Conservation (phyloP, 2,113 vertebrate species). For the Dicrurus megarhynchus region DNA sequence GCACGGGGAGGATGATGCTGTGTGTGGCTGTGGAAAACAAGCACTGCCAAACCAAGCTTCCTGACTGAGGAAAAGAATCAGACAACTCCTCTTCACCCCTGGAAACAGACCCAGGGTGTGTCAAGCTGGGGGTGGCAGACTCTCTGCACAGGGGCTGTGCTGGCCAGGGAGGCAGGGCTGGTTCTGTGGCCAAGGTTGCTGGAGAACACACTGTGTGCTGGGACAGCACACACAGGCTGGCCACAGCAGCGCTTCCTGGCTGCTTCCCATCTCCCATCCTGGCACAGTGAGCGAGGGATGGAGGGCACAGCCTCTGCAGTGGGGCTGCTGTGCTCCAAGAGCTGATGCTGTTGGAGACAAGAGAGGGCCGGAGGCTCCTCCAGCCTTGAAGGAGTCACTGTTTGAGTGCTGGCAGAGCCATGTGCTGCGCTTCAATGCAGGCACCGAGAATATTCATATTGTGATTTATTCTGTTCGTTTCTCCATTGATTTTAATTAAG, state of each 20-base stretch:
- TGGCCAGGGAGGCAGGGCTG: background rate
- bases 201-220: background rate
- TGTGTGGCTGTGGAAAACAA: background rate
- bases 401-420: background rate
- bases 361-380: background rate
- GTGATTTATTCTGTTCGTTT: conserved; percentile 62
- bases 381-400: background rate
- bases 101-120: background rate
- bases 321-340: background rate
- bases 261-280: background rate
- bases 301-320: background rate
- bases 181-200: background rate
- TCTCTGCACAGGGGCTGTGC: background rate
- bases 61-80: background rate
- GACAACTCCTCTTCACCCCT: background rate
- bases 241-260: accelerated
- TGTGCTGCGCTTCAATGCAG: background rate
- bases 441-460: conserved; percentile 23
- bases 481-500: conserved; percentile 75
- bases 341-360: background rate
- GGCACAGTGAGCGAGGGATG: accelerated
- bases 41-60: background rate
- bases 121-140: accelerated
- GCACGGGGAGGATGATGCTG: background rate
- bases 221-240: accelerated